Evolutionary conservation across 2,113 vertebrate species (phyloP).

Genomic region (Brachyistius frenatus): DNA sequence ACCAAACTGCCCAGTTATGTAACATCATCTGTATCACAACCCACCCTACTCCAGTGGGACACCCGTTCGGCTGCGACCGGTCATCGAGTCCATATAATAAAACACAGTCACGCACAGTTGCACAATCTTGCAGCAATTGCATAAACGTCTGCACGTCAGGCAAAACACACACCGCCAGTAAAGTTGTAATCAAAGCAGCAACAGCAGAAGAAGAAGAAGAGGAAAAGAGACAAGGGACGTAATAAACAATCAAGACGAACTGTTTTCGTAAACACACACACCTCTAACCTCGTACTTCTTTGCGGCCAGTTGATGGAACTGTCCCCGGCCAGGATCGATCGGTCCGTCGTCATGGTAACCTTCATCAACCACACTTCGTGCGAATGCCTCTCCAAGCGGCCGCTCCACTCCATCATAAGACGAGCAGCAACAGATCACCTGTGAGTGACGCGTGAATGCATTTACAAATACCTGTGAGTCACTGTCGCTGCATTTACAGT

Average conservation of each 20-base stretch:
- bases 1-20: slow-evolving; percentile 27
- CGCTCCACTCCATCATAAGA: slow-evolving; percentile 81
- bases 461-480: not conserved
- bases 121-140: slow-evolving; percentile 34
- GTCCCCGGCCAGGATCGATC: slow-evolving; percentile 70
- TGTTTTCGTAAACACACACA: not conserved
- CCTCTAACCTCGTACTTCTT: slow-evolving; percentile 6
- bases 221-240: not conserved
- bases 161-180: not conserved
- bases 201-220: not conserved
- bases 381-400: slow-evolving; percentile 74
- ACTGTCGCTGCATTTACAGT: not conserved
- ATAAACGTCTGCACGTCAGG: not conserved
- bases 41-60: slow-evolving; percentile 30
- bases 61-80: slow-evolving; percentile 40
- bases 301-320: slow-evolving; percentile 75
- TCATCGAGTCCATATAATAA: slow-evolving; percentile 8
- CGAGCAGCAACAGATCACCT: slow-evolving; percentile 72
- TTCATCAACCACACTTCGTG: slow-evolving; percentile 84
- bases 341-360: slow-evolving; percentile 68
- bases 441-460: slow-evolving; percentile 63
- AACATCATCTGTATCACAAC: slow-evolving; percentile 26
- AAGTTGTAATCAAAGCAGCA: not conserved
- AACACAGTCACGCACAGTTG: slow-evolving; percentile 35
- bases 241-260: not conserved